Evolutionary conservation across 2,888 invertebrate genomes (phyloP).

Genomic region (Pyrocoelia pectoralis): DNA sequence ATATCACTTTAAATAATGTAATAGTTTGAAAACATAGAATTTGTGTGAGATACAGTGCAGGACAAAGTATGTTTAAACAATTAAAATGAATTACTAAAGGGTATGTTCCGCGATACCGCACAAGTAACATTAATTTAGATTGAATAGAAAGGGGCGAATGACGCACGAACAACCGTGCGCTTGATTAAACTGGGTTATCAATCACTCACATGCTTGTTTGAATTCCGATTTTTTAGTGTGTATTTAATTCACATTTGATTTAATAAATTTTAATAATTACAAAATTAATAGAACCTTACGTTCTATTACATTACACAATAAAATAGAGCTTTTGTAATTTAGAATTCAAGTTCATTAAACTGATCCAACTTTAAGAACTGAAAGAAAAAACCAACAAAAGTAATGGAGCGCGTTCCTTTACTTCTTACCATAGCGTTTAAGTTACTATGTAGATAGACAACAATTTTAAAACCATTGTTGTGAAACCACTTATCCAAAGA

Average conservation of each 20-base stretch:
- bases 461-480: too few species aligned
- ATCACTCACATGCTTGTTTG: slow-evolving; percentile 45
- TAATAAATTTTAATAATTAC: neutral
- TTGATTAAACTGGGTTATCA: slow-evolving; percentile 49
- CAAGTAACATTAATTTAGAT: slow-evolving; percentile 57
- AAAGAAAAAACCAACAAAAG: too few species aligned
- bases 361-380: too few species aligned
- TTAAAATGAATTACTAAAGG: slow-evolving; percentile 55
- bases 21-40: slow-evolving; percentile 39
- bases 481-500: too few species aligned
- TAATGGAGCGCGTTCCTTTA: too few species aligned
- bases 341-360: too few species aligned
- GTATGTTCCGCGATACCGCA: slow-evolving; percentile 52
- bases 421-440: too few species aligned
- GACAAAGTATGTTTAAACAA: slow-evolving; percentile 50
- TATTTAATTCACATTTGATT: neutral
- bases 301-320: too few species aligned
- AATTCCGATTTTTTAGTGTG: slow-evolving; percentile 32
- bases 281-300: too few species aligned
- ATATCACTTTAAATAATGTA: slow-evolving; percentile 38
- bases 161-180: slow-evolving; percentile 35
- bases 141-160: slow-evolving; percentile 47
- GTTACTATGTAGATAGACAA: too few species aligned
- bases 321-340: too few species aligned
- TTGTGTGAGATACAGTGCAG: slow-evolving; percentile 38